Conservation (phyloP, 2,797 vertebrate species). For the Mormyrops attenuatus region DNA sequence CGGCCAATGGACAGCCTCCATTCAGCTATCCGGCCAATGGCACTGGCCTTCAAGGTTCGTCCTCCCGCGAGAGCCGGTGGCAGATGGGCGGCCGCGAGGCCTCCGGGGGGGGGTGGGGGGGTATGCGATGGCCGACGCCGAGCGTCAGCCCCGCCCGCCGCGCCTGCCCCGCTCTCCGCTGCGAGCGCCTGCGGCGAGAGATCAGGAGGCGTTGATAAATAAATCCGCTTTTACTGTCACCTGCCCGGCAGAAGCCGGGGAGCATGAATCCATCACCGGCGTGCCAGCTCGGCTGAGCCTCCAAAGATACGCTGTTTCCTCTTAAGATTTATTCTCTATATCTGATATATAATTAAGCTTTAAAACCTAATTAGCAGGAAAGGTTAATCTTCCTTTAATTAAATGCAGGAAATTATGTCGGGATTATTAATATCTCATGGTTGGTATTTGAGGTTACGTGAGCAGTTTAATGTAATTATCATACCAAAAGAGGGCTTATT, state of each 20-base stretch:
- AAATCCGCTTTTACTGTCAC: neutral
- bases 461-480: neutral
- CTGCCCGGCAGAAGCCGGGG: neutral
- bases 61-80: neutral
- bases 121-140: neutral
- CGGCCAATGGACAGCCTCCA: too few species aligned
- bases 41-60: neutral
- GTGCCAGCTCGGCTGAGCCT: neutral
- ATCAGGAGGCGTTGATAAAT: neutral
- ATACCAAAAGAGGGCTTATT: neutral
- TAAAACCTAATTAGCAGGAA: slow-evolving; percentile 9
- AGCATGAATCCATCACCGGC: neutral
- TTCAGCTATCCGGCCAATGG: neutral
- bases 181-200: neutral
- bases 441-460: neutral
- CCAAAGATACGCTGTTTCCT: neutral
- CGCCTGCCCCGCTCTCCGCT: neutral
- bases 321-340: slow-evolving; percentile 9
- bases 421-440: slow-evolving; percentile 12
- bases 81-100: neutral
- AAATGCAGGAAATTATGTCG: neutral
- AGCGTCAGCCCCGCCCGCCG: neutral
- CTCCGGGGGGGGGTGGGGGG: neutral
- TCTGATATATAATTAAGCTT: neutral
- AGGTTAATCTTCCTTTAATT: slow-evolving; percentile 10